A percentile compares a stretch with the other conserved stretches of the same genome.
Conservation (phyloP, 2,797 vertebrate genomes). For the Mallotus villosus region DNA sequence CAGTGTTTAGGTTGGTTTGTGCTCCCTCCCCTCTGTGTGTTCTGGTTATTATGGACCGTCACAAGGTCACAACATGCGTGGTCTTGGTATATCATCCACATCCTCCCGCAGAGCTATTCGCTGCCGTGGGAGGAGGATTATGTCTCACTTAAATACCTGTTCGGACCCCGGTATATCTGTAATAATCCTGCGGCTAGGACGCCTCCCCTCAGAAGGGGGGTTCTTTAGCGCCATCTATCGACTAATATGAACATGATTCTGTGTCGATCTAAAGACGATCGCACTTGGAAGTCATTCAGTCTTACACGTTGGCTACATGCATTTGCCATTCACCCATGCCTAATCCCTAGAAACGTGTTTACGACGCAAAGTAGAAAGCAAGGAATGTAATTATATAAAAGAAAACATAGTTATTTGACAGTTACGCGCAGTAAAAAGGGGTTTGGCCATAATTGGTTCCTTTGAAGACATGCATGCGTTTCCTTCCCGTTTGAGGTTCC, state of each 20-base stretch:
- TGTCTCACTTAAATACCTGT: conserved; percentile 14
- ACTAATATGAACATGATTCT: conserved; percentile 40
- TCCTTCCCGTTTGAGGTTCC: conserved; percentile 62
- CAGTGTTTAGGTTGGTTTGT: no score
- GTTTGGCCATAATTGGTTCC: conserved; percentile 65
- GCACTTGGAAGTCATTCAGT: not conserved
- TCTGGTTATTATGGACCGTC: no score
- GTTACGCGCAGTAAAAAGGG: conserved; percentile 42
- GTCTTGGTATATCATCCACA: no score
- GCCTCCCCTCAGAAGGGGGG: conserved; percentile 13
- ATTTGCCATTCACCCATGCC: conserved; percentile 9
- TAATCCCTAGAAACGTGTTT: conserved; percentile 23
- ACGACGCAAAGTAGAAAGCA: conserved; percentile 40
- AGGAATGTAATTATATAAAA: conserved; percentile 34
- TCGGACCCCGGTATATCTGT: conserved; percentile 10
- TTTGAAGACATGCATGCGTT: conserved; percentile 65
- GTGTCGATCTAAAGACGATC: not conserved
- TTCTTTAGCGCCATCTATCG: conserved; percentile 75
- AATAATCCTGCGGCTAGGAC: not conserved
- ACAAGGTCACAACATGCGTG: no score
- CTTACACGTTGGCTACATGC: not conserved
- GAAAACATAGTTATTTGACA: conserved; percentile 37
- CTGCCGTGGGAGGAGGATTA: not conserved
- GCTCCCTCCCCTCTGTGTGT: no score
- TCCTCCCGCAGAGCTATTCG: not conserved